Evolutionary conservation across 2,888 invertebrate genomes (phyloP), one percentile per base, ranked within the genome.

Genomic region (Anodontia alba): DNA sequence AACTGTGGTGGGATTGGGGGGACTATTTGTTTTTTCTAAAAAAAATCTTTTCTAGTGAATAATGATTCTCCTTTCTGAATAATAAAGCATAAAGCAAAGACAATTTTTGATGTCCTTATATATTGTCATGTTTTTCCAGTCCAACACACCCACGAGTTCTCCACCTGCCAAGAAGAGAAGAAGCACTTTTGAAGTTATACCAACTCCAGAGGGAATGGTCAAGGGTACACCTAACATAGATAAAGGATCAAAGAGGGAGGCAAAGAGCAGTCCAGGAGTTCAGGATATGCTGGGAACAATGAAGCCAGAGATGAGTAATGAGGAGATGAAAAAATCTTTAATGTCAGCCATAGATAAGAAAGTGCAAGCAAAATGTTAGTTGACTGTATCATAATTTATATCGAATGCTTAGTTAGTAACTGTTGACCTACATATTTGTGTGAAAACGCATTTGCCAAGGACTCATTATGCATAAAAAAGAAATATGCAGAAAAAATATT

Each of bases 291-390:
- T 91, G 8, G 88, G 87, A 5, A 83, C 88, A 3, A 90, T 92
- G 87, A 88, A 87, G 69, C 80, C 85, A n/a, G 87, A 89, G 8
- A 88, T 90, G 87, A 80, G 75, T 17, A 83, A 84, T 71, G 87
- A 84, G 7, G 91, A 92, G 78, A 88, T 91, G 87, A 91, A 91
- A 62, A 76, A 87, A 2, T 88, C 73, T 17, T 78, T 92, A 7
- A 73, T 92, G 80, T 82, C 88, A 36, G 91, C 89, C 36, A 83
- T 92, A 15, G 90, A 91, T 66, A 90, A 89, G 73, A 92, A 90
- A 51, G 90, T 91, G 8, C 81, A 88, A 38, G 76, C 76, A 1
- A 89, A 88, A 86, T 75, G 89, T 86, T 76, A 23, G 57, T 46
- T n/a, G n/a, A n/a, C n/a, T n/a, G n/a, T n/a, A n/a, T n/a, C n/a